Evolutionary conservation across 2,888 invertebrate species (phyloP), one percentile per base, ranked within the genome.

Genomic region (Dusona sp.): DNA sequence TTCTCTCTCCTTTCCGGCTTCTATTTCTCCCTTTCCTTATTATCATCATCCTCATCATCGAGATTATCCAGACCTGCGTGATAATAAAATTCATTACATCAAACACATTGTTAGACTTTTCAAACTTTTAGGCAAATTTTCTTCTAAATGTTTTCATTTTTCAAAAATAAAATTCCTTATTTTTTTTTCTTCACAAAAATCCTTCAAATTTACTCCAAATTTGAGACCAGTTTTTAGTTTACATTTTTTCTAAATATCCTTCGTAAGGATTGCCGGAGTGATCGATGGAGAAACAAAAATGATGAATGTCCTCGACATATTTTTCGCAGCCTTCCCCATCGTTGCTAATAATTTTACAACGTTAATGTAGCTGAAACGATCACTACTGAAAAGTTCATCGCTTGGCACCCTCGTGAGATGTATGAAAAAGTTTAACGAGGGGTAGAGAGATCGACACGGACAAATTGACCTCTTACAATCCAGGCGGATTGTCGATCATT

Each of bases 401-500:
- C 8, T 65, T 65, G 22, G 36, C 48, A 36, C 64, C 65, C 36
- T 64, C 65, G 33, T 77, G 48, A 29, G 22, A 48, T 7, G 36
- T 0, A 64, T 8, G 19, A 16, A 33, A 51, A 75, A 75, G 51
- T 73, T 73, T 36, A 80, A 84, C 72, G 78, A 78, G 81, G 57
- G 82, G 48, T 29, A n/a, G 68, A 38, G 64, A 48, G 51, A 80
- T 72, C 80, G 80, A 80, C 72, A 73, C 51, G 64, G 72, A 29
- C 42, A 82, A 82, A 82, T 82, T 75, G 75, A 75, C 74, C 82
- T 68, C 61, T 36, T 57, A 61, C 54, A 38, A 79, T 68, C 42
- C 42, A 70, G 36, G 45, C 68, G 67, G 73, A 78, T 86, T 80
- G 77, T 51, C 78, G 36, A 74, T 90, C 83, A 89, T 91, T 92